A percentile compares a stretch with the other conserved stretches of the same genome.
Evolutionary conservation across 2,888 invertebrate genomes (phyloP).

Genomic region (Arctia plantaginis): DNA sequence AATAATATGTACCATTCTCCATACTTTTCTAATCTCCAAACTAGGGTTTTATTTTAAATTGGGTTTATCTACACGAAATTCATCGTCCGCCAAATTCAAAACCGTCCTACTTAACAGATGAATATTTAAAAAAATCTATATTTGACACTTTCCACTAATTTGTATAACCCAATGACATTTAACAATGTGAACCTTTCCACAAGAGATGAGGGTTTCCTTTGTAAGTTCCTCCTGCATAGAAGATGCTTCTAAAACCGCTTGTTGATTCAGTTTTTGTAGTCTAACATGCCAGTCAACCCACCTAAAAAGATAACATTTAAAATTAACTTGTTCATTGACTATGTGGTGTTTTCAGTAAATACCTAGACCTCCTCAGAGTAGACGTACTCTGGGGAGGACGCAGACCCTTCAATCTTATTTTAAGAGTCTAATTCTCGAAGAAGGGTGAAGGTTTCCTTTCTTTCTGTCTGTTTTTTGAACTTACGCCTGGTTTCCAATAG

Average conservation of each 20-base stretch:
- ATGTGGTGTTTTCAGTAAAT: no score
- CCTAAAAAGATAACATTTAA: conserved; percentile 68
- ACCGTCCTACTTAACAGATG: no score
- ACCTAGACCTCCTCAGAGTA: no score
- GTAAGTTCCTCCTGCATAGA: conserved; percentile 93
- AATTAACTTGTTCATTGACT: background rate
- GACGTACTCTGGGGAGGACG: background rate
- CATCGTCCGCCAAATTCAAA: no score
- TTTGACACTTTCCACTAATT: background rate
- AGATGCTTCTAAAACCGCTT: conserved; percentile 93
- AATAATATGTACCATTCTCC: no score
- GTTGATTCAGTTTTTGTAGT: conserved; percentile 94
- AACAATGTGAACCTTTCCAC: conserved; percentile 87
- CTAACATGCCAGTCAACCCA: conserved; percentile 94
- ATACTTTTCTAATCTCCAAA: no score
- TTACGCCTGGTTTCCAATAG: conserved; percentile 88
- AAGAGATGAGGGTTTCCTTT: conserved; percentile 92
- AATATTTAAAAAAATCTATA: no score
- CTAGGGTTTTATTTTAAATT: no score
- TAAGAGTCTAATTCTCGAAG: background rate
- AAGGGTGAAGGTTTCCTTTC: background rate
- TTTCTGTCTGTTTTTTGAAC: conserved; percentile 30
- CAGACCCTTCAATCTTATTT: background rate
- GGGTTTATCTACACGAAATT: no score
- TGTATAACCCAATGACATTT: background rate